phyloP scores from a whole-genome alignment of 2,888 invertebrate genomes.

The Phasia obesa region DNA sequence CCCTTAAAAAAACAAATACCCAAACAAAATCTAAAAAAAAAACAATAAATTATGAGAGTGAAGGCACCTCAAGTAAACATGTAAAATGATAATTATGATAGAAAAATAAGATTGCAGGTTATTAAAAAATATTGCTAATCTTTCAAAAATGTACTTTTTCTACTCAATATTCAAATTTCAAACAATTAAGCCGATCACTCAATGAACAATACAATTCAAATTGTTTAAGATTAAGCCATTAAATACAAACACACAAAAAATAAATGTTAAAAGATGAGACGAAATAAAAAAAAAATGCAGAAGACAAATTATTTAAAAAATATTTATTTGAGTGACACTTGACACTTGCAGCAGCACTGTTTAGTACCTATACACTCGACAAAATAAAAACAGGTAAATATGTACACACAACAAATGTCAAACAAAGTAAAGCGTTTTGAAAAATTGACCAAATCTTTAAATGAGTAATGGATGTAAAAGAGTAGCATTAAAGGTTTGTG shows the following conservation, averaged over 20 bases:
- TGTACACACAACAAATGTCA: background rate
- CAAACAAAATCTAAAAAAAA: constrained; percentile 34
- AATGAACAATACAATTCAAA: constrained; percentile 53
- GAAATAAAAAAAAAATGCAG: constrained; percentile 12
- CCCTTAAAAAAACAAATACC: constrained; percentile 59
- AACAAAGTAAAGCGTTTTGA: constrained; percentile 11
- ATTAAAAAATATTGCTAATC: constrained; percentile 71
- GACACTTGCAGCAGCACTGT: constrained; percentile 57
- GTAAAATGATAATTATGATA: constrained; percentile 40
- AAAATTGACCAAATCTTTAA: constrained; percentile 34
- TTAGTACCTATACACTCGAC: constrained; percentile 20
- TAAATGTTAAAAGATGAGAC: constrained; percentile 12
- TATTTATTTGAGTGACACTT: constrained; percentile 64
- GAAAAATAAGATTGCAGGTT: constrained; percentile 59
- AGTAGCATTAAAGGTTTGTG: constrained; percentile 64
- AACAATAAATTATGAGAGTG: constrained; percentile 23
- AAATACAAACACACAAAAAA: constrained; percentile 15
- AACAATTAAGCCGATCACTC: constrained; percentile 61
- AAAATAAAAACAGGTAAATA: constrained; percentile 58
- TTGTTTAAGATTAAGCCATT: constrained; percentile 65
- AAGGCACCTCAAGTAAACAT: constrained; percentile 36
- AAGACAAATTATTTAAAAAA: constrained; percentile 45
- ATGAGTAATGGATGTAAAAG: constrained; percentile 33
- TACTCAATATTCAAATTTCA: constrained; percentile 65
- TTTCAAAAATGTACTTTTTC: constrained; percentile 23